phyloP scores from a whole-genome alignment of 2,888 invertebrate species.

The Drosophila basisetae region DNA sequence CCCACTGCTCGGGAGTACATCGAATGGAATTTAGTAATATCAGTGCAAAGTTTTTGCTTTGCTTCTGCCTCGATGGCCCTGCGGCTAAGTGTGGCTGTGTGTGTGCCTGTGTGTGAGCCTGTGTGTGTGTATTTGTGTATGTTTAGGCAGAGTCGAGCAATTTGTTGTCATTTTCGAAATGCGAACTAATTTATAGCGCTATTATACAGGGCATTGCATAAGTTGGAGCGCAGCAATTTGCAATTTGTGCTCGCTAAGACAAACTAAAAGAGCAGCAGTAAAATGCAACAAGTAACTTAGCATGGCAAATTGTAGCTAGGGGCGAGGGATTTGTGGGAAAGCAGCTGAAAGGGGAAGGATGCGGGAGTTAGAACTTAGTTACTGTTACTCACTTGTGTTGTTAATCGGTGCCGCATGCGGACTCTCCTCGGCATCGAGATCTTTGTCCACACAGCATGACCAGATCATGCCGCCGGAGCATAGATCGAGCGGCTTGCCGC shows the following conservation, averaged over 20 bases:
- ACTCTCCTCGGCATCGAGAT: constrained; percentile 87
- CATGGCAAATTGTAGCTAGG: constrained; percentile 13
- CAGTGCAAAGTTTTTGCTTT: constrained; percentile 37
- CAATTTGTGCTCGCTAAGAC: constrained; percentile 50
- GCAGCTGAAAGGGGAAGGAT: constrained; percentile 26
- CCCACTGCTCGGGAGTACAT: constrained; percentile 17
- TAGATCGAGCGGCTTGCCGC: constrained; percentile 94
- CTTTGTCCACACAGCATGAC: constrained; percentile 95
- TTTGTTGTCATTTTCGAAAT: constrained; percentile 80
- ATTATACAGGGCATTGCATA: constrained; percentile 77
- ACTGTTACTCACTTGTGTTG: constrained; percentile 93
- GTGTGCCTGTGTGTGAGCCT: constrained; percentile 1
- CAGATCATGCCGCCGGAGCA: constrained; percentile 97
- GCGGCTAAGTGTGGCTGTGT: constrained; percentile 20
- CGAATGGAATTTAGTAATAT: constrained; percentile 43
- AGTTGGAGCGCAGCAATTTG: constrained; percentile 75
- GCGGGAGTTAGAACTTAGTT: constrained; percentile 50
- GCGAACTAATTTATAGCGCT: constrained; percentile 79
- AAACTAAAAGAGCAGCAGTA: constrained; percentile 31
- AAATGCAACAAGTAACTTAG: constrained; percentile 33
- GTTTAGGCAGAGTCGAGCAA: constrained; percentile 57
- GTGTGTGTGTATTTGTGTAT: constrained; percentile 26
- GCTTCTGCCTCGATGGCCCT: constrained; percentile 37
- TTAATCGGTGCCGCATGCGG: constrained; percentile 89
- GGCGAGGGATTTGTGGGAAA: background rate